Conservation (phyloP, 2,888 invertebrate species). For the Chymomyza procnemis region DNA sequence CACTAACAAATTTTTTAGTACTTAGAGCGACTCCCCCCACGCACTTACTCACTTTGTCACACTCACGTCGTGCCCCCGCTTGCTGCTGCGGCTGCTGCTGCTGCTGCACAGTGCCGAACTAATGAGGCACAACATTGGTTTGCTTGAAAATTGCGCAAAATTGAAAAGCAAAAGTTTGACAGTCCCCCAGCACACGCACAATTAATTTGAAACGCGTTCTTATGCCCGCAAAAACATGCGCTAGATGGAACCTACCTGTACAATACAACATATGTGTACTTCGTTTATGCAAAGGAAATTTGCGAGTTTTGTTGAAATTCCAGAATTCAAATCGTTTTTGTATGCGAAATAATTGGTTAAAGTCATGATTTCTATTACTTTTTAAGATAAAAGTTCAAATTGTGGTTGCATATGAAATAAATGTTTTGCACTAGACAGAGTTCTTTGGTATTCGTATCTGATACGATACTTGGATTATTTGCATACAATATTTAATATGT, state of each 20-base stretch:
- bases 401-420: no score
- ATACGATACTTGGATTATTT: no score
- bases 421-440: no score
- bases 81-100: not conserved
- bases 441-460: no score
- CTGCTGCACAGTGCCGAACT: slow-evolving; percentile 19
- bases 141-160: slow-evolving; percentile 28
- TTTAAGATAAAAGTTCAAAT: no score
- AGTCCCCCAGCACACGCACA: slow-evolving; percentile 31
- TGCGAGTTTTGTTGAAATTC: not conserved
- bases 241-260: not conserved
- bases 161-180: slow-evolving; percentile 40
- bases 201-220: slow-evolving; percentile 45
- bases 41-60: slow-evolving; percentile 7
- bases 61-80: not conserved
- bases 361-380: no score
- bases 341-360: no score
- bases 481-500: no score
- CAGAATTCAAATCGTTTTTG: not conserved
- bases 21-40: not conserved
- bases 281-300: slow-evolving; percentile 16
- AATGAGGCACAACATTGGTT: slow-evolving; percentile 49
- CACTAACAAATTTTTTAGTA: slow-evolving; percentile 38
- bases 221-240: not conserved
- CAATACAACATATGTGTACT: not conserved